Evolutionary conservation across 2,888 invertebrate genomes (phyloP).

Genomic region (Nemapogon koenigi): DNA sequence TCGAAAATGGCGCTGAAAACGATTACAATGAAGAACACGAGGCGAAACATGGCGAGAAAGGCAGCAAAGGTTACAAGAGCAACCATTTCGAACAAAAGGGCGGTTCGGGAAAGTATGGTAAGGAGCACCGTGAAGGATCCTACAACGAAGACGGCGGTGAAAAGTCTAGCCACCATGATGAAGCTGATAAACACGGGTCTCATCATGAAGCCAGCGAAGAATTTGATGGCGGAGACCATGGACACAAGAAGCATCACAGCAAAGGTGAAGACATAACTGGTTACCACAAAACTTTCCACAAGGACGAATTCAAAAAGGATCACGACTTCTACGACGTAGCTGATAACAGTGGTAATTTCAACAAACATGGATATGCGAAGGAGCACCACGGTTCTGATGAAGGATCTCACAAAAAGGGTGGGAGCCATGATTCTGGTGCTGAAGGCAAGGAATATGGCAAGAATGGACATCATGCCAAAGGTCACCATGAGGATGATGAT

Average conservation of each 20-base stretch:
- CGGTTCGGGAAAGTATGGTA: conserved; percentile 58
- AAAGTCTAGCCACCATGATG: conserved; percentile 60
- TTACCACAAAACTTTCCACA: conserved; percentile 75
- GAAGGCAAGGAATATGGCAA: conserved; percentile 59
- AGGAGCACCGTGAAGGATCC: conserved; percentile 57
- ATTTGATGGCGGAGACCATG: conserved; percentile 64
- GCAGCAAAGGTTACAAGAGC: conserved; percentile 60
- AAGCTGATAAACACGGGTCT: conserved; percentile 60
- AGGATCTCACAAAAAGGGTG: conserved; percentile 65
- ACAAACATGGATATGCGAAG: conserved; percentile 66
- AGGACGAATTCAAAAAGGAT: conserved; percentile 80
- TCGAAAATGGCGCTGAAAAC: conserved; percentile 47
- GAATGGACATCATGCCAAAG: conserved; percentile 65
- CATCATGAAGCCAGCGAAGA: conserved; percentile 58
- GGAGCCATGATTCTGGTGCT: conserved; percentile 56
- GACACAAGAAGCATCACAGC: conserved; percentile 66
- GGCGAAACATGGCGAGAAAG: conserved; percentile 60
- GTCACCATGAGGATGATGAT: conserved; percentile 55
- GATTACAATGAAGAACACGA: conserved; percentile 53
- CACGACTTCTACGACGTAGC: conserved; percentile 78
- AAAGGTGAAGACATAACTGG: conserved; percentile 75
- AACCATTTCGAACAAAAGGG: conserved; percentile 63
- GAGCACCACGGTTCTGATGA: conserved; percentile 59
- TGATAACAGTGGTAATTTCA: conserved; percentile 70
- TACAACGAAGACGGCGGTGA: conserved; percentile 59